phyloP scores from a whole-genome alignment of 2,113 vertebrate species.

The Alexandromys fortis region DNA sequence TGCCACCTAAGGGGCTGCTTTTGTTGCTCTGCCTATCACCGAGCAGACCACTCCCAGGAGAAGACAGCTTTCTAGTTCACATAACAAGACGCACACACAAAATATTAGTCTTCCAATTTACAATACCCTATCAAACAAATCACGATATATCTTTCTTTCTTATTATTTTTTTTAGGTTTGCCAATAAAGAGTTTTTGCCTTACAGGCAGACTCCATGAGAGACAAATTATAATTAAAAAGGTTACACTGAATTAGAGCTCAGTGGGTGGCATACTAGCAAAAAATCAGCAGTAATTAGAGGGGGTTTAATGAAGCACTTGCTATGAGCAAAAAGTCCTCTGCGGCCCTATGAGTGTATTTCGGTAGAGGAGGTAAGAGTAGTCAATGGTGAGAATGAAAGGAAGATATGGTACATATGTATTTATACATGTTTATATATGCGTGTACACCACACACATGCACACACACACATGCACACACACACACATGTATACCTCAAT shows the following conservation, averaged over 20 bases:
- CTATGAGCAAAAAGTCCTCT: constrained; percentile 38
- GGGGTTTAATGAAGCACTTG: constrained; percentile 36
- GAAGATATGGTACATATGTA: not conserved
- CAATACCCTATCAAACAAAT: not conserved
- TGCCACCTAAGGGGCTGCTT: not conserved
- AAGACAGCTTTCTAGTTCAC: not conserved
- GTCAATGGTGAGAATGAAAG: not conserved
- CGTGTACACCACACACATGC: not conserved
- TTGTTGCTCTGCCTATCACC: not conserved
- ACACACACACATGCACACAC: not conserved
- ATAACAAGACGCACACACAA: not conserved
- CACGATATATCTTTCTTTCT: not conserved
- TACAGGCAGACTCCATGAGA: constrained; percentile 12
- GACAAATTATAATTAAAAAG: constrained; percentile 58
- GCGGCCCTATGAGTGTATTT: not conserved
- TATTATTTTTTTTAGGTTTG: not conserved
- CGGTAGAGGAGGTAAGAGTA: not conserved
- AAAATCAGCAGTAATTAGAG: constrained; percentile 32
- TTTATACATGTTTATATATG: not conserved
- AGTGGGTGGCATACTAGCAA: constrained; percentile 37
- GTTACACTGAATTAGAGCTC: constrained; percentile 42
- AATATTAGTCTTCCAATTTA: constrained; percentile 6
- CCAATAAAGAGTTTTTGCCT: constrained; percentile 27
- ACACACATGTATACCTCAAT: not conserved
- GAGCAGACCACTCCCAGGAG: not conserved